Conservation (phyloP, 2,113 vertebrate species). For the western clawed frog (Xenopus tropicalis) region DNA sequence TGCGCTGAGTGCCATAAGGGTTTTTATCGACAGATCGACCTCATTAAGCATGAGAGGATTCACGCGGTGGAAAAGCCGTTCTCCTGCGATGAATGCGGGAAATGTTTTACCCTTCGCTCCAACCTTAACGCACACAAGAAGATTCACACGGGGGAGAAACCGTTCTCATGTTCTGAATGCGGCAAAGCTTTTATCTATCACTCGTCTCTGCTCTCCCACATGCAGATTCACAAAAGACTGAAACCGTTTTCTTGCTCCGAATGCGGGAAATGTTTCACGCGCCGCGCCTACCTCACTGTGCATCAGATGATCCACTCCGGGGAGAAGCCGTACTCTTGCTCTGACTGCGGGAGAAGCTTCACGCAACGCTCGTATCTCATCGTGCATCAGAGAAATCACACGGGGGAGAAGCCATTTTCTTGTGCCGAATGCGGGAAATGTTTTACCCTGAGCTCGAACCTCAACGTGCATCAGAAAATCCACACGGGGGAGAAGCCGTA, state of each 20-base stretch:
- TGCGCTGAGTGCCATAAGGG: constrained; percentile 49
- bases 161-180: constrained; percentile 52
- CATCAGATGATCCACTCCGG: constrained; percentile 54
- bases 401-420: constrained; percentile 4
- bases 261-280: constrained; percentile 55
- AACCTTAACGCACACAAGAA: constrained; percentile 52
- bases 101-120: constrained; percentile 55
- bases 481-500: constrained; percentile 7
- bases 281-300: constrained; percentile 52
- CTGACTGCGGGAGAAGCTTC: constrained; percentile 19
- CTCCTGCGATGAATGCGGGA: constrained; percentile 48
- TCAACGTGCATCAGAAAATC: constrained; percentile 13
- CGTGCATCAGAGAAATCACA: constrained; percentile 17
- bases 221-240: constrained; percentile 53
- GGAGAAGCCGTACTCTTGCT: constrained; percentile 8
- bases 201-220: constrained; percentile 53
- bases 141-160: constrained; percentile 51
- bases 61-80: constrained; percentile 48
- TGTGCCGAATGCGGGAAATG: constrained; percentile 17
- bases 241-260: constrained; percentile 50
- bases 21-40: constrained; percentile 53
- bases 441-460: constrained; percentile 17
- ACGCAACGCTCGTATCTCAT: constrained; percentile 7
- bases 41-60: constrained; percentile 53
- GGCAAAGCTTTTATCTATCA: constrained; percentile 57